A percentile compares a stretch with the other conserved stretches of the same genome.
Conservation (phyloP, 2,113 vertebrate species). For the Callorhinus ursinus region DNA sequence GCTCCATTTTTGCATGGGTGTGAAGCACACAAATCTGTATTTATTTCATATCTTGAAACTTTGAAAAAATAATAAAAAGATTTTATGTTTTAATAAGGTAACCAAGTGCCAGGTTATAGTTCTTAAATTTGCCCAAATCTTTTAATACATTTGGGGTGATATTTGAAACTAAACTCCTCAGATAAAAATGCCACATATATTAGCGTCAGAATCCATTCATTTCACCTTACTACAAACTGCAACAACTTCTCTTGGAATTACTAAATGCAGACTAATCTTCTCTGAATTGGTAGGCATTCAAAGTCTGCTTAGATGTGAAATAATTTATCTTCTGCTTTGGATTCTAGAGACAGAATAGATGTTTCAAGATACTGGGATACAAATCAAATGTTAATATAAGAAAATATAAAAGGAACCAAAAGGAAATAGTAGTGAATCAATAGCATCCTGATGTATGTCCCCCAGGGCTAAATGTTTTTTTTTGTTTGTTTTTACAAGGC, state of each 20-base stretch:
- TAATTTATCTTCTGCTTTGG: constrained; percentile 67
- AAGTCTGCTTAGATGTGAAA: constrained; percentile 43
- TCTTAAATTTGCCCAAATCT: constrained; percentile 45
- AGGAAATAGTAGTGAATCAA: constrained; percentile 47
- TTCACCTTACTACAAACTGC: constrained; percentile 52
- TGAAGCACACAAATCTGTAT: constrained; percentile 88
- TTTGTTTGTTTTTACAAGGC: neutral
- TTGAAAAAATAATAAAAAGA: constrained; percentile 75
- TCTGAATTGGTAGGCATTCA: constrained; percentile 10
- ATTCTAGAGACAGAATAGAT: constrained; percentile 57
- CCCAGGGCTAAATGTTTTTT: neutral
- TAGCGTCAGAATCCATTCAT: constrained; percentile 60
- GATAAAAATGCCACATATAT: constrained; percentile 37
- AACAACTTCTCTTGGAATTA: constrained; percentile 45
- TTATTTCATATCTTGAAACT: constrained; percentile 87
- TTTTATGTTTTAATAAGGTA: constrained; percentile 68
- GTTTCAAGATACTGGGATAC: constrained; percentile 57
- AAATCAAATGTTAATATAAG: constrained; percentile 72
- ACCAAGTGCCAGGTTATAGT: constrained; percentile 59
- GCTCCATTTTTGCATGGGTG: constrained; percentile 90
- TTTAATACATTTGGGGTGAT: constrained; percentile 12
- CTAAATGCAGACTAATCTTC: constrained; percentile 63
- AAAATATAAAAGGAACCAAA: constrained; percentile 68
- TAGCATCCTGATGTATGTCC: constrained; percentile 15
- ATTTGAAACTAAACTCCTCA: constrained; percentile 34